Base-by-base conservation (phyloP, 2,888 invertebrate genomes). In the Zygogramma bicolorata region DNA sequence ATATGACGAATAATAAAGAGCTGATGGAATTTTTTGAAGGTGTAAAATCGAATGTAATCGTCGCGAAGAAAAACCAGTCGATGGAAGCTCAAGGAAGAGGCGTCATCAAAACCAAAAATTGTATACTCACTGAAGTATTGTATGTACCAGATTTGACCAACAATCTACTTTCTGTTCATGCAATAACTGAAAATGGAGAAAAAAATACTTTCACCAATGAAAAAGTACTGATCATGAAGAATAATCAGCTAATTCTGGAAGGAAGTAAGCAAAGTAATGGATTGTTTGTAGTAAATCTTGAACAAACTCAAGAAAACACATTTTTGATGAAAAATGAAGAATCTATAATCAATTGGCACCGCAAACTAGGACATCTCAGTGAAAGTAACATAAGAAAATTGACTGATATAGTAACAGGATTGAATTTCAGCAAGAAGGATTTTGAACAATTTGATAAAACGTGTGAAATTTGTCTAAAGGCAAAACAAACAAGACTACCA, bases 401-500 rank as follows among this genome's bases (percentile, higher is more conserved):
- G 59, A 34, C 63, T 27, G 29, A 71, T 7, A 61, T 74, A 25
- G 10, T 65, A 22, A 65, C 31, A 31, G 74, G 68, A 15, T 75
- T 72, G 27, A 59, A 73, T n/a, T n/a, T n/a, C n/a, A 31, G 42
- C 70, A 46, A 63, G 49, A 20, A 10, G 25, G 49, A 69, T 22
- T 42, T 40, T 42, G 69, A 68, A 7, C 18, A 61, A 15, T 25
- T 66, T 10, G 34, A 63, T 13, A 42, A 15, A 58, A 7, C 7
- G 8, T 86, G 84, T 77, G 84, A 85, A 70, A 76, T 83, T 13
- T 86, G 85, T 77, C 78, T 84, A 70, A 73, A 81, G 73, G 84
- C 84, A 18, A 85, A 86, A 77, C 84, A 84, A 79, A 73, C 77
- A n/a, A 80, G 83, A 76, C 83, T 85, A 13, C 74, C n/a, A n/a